Base-by-base conservation (phyloP, 2,888 invertebrate genomes). In the Nycteola revayana region DNA sequence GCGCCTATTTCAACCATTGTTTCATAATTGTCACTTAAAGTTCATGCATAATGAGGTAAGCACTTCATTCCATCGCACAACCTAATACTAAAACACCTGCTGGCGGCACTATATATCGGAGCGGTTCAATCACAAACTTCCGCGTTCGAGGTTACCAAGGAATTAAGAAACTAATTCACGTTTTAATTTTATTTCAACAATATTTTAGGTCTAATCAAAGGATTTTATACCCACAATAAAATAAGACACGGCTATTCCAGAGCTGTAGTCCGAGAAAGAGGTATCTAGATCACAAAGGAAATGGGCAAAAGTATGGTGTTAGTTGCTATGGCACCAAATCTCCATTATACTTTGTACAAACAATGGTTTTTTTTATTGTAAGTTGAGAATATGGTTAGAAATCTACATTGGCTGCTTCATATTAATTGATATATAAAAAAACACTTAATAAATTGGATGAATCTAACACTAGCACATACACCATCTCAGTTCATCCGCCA, bases 1-100 rank as follows among this genome's bases (percentile, higher is more conserved):
- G 69, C 77, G 45, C 85, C 86, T 72, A 81, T 83, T 80, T 88
- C 88, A 71, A 88, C 85, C 88, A 88, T 88, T 82, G 72, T 87
- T 72, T 59, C 65, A 71, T 70, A 33, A 63, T 65, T 44, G 56
- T 48, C 51, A 51, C 46, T 50, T 54, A 57, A 39, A 40, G 38
- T 41, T 43, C 44, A 39, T 46, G 26, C 64, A 58, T 63, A 63
- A 51, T 58, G 38, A 45, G 25, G 44, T 41, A 36, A 32, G 36
- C 36, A 44, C 50, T 43, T 42, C 18, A 27, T 34, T 30, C 30
- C 33, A 36, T 25, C 25, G 20, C 4, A n/a, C 22, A 17, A 32
- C 33, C 22, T 39, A 11, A 27, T 30, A 39, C 33, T 30, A 42
- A 23, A 27, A 1, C 41, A 35, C 40, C 32, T 36, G 36, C 45